Base-by-base conservation (phyloP, 2,113 vertebrate species). In the Thinocorus orbignyianus region DNA sequence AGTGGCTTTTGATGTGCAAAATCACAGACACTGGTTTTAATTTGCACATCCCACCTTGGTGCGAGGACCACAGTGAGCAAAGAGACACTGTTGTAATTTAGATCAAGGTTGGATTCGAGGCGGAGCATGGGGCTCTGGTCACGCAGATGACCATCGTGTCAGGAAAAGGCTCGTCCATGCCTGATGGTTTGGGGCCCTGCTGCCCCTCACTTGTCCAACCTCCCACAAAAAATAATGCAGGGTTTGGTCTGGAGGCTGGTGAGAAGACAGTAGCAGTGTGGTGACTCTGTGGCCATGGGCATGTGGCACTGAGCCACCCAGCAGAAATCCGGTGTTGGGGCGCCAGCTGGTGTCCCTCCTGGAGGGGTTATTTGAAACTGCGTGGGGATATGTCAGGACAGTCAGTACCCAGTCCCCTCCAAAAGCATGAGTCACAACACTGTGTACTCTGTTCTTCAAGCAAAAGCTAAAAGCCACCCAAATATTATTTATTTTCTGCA, bases 101-200 rank as follows among this genome's bases (percentile, higher is more conserved):
- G 46, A 41, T 68, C 57, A 26, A 62, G 41, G 14, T 18, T 60
- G 62, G 73, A 62, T 41, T 37, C 0, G 6, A 26, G 70, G 62
- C 0, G 1, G 51, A 2, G 5, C 1, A 0, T 0, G 0, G 11
- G 4, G 28, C 9, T 13, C 52, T 1, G 4, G 42, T 30, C 26
- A 0, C 1, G 4, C 12, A 4, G 81, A 31, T 10, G 16, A 23
- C 57, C 37, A 1, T 16, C 3, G 1, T 1, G 0, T 10, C 20
- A 51, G 41, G 35, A 66, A 31, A 30, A 44, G 69, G 33, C 26
- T 86, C 1, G 2, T 46, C 41, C 13, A 30, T 74, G 30, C 41
- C 22, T 7, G 10, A 30, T 0, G 0, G n/a, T 81, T 62, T 0
- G 2, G 22, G 37, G 26, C 2, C 1, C 7, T 1, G 0, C 44